A percentile compares a stretch with the other conserved stretches of the same genome.
phyloP scores from a whole-genome alignment of 2,888 invertebrate species.

The Lomographa bimaculata region DNA sequence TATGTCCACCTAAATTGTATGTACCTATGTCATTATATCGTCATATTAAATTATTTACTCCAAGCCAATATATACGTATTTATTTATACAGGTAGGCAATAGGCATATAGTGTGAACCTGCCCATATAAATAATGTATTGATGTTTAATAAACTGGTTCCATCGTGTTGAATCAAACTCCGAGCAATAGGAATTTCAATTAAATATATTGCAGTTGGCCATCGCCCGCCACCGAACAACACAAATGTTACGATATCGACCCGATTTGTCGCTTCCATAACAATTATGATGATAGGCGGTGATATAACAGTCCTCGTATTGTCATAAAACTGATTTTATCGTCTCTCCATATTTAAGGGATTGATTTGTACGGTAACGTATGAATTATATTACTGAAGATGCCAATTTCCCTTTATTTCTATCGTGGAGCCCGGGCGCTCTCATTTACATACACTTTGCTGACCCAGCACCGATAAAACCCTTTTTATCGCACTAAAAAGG shows the following conservation, averaged over 20 bases:
- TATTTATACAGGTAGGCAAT: too few species aligned
- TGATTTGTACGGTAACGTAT: conserved; percentile 31
- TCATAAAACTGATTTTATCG: conserved; percentile 10
- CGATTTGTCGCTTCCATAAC: too few species aligned
- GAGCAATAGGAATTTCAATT: conserved; percentile 17
- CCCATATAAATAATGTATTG: conserved; percentile 15
- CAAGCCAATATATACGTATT: too few species aligned
- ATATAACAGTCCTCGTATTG: conserved; percentile 6
- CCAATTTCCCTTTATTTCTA: conserved; percentile 65
- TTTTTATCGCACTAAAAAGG: conserved; percentile 71
- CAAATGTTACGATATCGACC: conserved; percentile 7
- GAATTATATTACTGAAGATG: conserved; percentile 52
- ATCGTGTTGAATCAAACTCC: conserved; percentile 13
- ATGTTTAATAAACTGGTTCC: conserved; percentile 17
- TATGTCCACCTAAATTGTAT: too few species aligned
- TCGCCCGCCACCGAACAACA: conserved; percentile 2
- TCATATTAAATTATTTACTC: too few species aligned
- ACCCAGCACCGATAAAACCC: conserved; percentile 75
- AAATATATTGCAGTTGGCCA: conserved; percentile 11
- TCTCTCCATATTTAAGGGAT: conserved; percentile 15
- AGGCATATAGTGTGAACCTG: conserved; percentile 5
- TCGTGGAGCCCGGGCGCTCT: conserved; percentile 57
- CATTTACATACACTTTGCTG: conserved; percentile 80
- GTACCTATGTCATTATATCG: too few species aligned
- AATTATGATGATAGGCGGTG: too few species aligned